Conservation (phyloP, 2,888 invertebrate species). For the Aphidoletes aphidimyza region DNA sequence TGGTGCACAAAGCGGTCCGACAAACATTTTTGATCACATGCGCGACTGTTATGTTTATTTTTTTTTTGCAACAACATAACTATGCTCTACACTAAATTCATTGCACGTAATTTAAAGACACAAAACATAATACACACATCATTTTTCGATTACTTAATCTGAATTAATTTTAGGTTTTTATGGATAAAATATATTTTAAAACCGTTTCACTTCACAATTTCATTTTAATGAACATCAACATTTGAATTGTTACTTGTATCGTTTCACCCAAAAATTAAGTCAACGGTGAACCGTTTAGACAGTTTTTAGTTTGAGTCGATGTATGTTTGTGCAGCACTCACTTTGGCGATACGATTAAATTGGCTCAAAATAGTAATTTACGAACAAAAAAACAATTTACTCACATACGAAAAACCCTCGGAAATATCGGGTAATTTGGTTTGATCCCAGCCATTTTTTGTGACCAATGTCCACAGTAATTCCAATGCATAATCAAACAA, state of each 20-base stretch:
- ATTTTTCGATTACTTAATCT: slow-evolving; percentile 8
- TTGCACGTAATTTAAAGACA: slow-evolving; percentile 15
- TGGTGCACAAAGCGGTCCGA: background rate
- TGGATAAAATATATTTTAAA: too few relatives aligned
- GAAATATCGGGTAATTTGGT: slow-evolving; percentile 63
- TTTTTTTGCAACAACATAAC: slow-evolving; percentile 1
- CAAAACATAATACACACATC: slow-evolving; percentile 17
- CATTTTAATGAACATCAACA: background rate
- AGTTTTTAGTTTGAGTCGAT: background rate
- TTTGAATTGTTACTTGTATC: background rate
- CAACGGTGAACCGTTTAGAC: background rate
- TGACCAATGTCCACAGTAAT: slow-evolving; percentile 62
- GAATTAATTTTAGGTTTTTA: background rate
- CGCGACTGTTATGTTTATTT: too few relatives aligned
- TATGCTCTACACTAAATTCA: too few relatives aligned
- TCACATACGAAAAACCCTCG: slow-evolving; percentile 64
- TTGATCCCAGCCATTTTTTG: slow-evolving; percentile 62
- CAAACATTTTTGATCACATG: background rate
- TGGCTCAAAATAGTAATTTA: background rate
- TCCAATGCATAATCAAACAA: slow-evolving; percentile 65
- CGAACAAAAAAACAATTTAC: slow-evolving; percentile 56
- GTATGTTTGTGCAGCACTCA: background rate
- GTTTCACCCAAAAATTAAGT: background rate
- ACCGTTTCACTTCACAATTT: slow-evolving; percentile 23
- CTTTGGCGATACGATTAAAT: background rate